phyloP scores from a whole-genome alignment of 2,888 invertebrate species.

The Orthosia gothica region DNA sequence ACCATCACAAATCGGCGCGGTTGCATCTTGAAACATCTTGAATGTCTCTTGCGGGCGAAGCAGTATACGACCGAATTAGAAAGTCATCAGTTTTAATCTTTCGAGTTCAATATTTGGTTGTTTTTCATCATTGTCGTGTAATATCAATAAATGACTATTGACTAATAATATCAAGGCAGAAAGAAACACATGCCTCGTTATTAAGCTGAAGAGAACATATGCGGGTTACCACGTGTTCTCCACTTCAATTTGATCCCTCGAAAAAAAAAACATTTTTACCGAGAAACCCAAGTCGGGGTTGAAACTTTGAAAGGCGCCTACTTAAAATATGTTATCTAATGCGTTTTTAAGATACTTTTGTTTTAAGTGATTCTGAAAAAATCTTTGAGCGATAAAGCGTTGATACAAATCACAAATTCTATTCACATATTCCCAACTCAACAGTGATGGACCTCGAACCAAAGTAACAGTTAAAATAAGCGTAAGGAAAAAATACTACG shows the following conservation, averaged over 20 bases:
- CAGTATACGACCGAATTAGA: slow-evolving; percentile 69
- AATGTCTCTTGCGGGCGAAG: slow-evolving; percentile 70
- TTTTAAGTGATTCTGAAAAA: background rate
- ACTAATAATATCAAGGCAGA: slow-evolving; percentile 57
- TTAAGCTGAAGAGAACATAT: slow-evolving; percentile 79
- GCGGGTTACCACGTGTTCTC: slow-evolving; percentile 87
- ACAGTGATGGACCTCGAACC: background rate
- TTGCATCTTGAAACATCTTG: slow-evolving; percentile 74
- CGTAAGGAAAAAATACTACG: slow-evolving; percentile 47
- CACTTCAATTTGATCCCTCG: slow-evolving; percentile 70
- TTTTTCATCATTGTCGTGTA: slow-evolving; percentile 57
- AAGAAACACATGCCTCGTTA: slow-evolving; percentile 79
- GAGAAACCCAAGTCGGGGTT: slow-evolving; percentile 47
- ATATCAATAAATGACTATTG: slow-evolving; percentile 42
- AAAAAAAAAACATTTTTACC: slow-evolving; percentile 70
- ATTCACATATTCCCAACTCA: background rate
- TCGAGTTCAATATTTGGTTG: slow-evolving; percentile 52
- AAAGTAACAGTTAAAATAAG: slow-evolving; percentile 22
- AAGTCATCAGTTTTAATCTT: slow-evolving; percentile 65
- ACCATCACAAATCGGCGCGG: slow-evolving; percentile 71
- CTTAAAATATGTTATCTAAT: slow-evolving; percentile 44
- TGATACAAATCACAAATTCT: background rate
- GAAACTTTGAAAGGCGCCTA: slow-evolving; percentile 25
- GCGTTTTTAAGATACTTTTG: background rate
- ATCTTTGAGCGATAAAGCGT: background rate